A percentile compares a stretch with the other conserved stretches of the same genome.
Conservation (phyloP, 2,113 vertebrate genomes). For the rabbit (Oryctolagus cuniculus) region DNA sequence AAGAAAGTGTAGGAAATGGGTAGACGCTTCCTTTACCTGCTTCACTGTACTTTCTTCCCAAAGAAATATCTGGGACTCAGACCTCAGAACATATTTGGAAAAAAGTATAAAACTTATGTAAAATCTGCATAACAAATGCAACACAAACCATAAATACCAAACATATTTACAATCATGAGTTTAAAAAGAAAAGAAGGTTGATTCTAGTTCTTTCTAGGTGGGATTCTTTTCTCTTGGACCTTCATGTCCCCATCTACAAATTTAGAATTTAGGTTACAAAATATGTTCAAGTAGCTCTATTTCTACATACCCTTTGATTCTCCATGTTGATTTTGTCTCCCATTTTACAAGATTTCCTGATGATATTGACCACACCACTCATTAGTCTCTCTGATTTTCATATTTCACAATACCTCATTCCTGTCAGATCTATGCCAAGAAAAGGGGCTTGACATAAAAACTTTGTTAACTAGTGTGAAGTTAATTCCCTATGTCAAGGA, state of each 20-base stretch:
- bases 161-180: too few species aligned
- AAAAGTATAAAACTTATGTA: neutral
- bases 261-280: neutral
- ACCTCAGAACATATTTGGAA: neutral
- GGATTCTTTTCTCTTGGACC: neutral
- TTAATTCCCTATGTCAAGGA: constrained; percentile 18
- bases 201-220: neutral
- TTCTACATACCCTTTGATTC: neutral
- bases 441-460: neutral
- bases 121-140: neutral
- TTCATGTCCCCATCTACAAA: neutral
- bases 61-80: neutral
- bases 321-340: neutral
- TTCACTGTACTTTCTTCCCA: neutral
- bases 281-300: neutral
- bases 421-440: neutral
- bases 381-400: neutral
- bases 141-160: neutral
- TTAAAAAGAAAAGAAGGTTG: neutral
- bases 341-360: neutral
- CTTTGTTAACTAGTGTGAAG: neutral
- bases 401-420: accelerated
- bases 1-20: neutral
- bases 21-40: neutral
- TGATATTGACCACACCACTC: neutral